These are phyloP conservation scores for Oikopleura vanhoeffeni DNA, from an alignment of 23 tunicate genomes.

Conservation along the genomic window DNA sequence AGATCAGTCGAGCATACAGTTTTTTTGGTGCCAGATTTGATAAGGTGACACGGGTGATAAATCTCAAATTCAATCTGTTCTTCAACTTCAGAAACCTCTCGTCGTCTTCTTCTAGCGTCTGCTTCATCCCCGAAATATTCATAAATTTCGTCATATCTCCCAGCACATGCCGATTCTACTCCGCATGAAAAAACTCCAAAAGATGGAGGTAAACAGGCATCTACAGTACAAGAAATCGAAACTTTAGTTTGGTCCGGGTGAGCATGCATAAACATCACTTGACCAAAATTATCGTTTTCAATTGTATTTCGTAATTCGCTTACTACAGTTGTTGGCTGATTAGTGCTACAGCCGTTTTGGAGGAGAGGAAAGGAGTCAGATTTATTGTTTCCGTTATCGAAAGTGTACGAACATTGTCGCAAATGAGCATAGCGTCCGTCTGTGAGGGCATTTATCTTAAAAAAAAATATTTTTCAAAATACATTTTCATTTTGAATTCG, in stretches of 20 bases:
- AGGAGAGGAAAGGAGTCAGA: not conserved
- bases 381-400: not conserved
- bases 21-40: not conserved
- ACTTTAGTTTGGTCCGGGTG: not conserved
- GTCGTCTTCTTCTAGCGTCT: too few relatives aligned
- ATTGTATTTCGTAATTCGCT: not conserved
- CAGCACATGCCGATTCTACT: not conserved
- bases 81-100: too few relatives aligned
- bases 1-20: not conserved
- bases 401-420: not conserved
- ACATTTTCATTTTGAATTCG: too few relatives aligned
- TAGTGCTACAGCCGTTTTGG: not conserved
- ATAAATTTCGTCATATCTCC: not conserved
- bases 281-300: not conserved
- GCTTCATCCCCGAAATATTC: not conserved
- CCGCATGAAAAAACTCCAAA: not conserved
- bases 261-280: not conserved
- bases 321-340: not conserved
- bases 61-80: not conserved
- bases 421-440: slow-evolving; percentile 10
- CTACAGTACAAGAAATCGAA: not conserved
- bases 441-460: not conserved
- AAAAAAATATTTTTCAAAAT: too few relatives aligned
- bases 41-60: not conserved
- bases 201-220: not conserved